A percentile compares a stretch with the other conserved stretches of the same genome.
Conservation (phyloP, 2,888 invertebrate genomes). For the Limnephilus rhombicus region DNA sequence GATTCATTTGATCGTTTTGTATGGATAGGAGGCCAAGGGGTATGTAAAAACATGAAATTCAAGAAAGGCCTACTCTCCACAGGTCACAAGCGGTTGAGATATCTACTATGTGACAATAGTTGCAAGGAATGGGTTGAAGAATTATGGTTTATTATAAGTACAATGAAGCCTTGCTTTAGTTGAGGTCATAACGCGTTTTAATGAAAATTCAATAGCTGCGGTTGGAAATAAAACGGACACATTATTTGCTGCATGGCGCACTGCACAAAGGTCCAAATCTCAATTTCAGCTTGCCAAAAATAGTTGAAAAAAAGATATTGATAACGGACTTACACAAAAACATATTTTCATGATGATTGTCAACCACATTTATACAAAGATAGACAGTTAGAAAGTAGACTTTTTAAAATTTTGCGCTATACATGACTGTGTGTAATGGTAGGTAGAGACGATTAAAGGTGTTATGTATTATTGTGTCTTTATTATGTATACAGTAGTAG, state of each 20-base stretch:
- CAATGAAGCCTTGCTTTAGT: not conserved
- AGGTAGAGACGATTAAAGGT: too few relatives aligned
- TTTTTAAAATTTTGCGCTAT: too few relatives aligned
- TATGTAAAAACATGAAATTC: too few relatives aligned
- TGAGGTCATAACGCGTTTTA: not conserved
- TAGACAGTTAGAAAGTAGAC: too few relatives aligned
- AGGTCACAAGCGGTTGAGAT: not conserved
- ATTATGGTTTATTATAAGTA: not conserved
- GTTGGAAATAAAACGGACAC: not conserved
- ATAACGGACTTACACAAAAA: not conserved
- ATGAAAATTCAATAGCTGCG: slow-evolving; percentile 10
- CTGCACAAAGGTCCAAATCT: not conserved
- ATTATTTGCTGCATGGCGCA: not conserved
- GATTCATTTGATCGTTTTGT: too few relatives aligned
- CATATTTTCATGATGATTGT: not conserved
- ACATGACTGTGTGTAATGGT: too few relatives aligned
- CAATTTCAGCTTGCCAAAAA: not conserved
- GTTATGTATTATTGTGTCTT: too few relatives aligned
- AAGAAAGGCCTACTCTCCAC: not conserved
- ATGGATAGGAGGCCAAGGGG: too few relatives aligned
- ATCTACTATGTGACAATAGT: not conserved
- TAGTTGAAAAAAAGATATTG: not conserved
- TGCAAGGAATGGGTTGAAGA: too few relatives aligned
- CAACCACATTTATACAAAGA: not conserved
- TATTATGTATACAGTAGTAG: too few relatives aligned